These are phyloP conservation scores for Frieseomelitta varia DNA, from an alignment of 1,140 invertebrate species.

Conservation along the genomic window DNA sequence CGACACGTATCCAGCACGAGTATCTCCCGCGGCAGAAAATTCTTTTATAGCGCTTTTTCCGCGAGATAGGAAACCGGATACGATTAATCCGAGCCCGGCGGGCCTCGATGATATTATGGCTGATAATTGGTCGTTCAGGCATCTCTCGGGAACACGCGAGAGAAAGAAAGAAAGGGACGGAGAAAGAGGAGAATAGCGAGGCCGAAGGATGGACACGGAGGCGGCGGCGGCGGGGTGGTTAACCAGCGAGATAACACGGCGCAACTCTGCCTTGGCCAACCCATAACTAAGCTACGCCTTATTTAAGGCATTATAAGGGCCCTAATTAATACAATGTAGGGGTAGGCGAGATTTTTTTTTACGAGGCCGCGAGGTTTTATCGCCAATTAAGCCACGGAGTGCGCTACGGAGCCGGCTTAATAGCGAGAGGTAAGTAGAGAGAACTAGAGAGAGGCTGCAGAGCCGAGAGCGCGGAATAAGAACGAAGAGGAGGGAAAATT, in stretches of 20 bases:
- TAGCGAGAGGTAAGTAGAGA: constrained; percentile 23
- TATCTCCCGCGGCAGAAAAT: constrained; percentile 37
- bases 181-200: constrained; percentile 40
- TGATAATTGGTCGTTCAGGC: constrained; percentile 80
- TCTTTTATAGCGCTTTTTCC: constrained; percentile 68
- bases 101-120: constrained; percentile 77
- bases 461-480: constrained; percentile 7
- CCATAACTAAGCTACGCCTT: constrained; percentile 78
- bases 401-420: constrained; percentile 53
- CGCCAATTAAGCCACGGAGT: constrained; percentile 77
- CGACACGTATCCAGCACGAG: neutral
- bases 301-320: constrained; percentile 79
- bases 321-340: constrained; percentile 81
- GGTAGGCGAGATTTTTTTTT: constrained; percentile 79
- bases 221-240: constrained; percentile 57
- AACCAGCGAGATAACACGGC: constrained; percentile 76
- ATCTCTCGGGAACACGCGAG: constrained; percentile 51
- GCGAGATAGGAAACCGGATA: constrained; percentile 78
- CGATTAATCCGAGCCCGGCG: constrained; percentile 78
- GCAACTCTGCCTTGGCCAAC: constrained; percentile 74
- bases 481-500: constrained; percentile 49
- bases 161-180: constrained; percentile 62
- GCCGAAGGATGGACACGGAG: constrained; percentile 54
- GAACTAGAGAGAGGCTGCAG: neutral
- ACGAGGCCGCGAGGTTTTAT: constrained; percentile 79